These are phyloP conservation scores for Thysanoteuthis rhombus DNA, from an alignment of 2,888 invertebrate genomes.

Conservation along the genomic window DNA sequence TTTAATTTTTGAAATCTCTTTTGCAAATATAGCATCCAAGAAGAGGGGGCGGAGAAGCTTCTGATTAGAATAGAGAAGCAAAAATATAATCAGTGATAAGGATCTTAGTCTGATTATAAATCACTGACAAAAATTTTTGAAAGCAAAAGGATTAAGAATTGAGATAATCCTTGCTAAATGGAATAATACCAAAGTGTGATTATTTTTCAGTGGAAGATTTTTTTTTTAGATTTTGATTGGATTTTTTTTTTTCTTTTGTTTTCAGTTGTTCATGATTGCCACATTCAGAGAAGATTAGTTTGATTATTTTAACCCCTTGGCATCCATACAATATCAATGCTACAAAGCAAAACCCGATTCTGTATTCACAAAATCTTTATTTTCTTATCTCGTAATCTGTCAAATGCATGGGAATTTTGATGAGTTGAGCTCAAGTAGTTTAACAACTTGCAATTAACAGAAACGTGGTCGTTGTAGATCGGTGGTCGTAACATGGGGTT, in stretches of 20 bases:
- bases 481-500: too few species aligned
- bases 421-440: background rate
- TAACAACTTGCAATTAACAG: background rate
- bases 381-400: background rate
- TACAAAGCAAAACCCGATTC: background rate
- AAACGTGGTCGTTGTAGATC: background rate
- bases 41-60: too few species aligned
- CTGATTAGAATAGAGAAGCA: too few species aligned
- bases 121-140: background rate
- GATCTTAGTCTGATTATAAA: background rate
- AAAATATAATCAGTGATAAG: background rate
- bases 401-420: background rate
- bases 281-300: background rate
- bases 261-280: too few species aligned
- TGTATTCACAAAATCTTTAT: background rate
- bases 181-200: background rate
- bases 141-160: background rate
- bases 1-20: too few species aligned
- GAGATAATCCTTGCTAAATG: background rate
- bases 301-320: background rate
- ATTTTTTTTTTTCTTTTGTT: background rate
- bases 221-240: background rate
- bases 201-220: background rate
- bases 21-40: too few species aligned
- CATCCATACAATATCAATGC: background rate